Base-by-base conservation (phyloP, 2,797 vertebrate species). In the Gadopsis bispinosus region DNA sequence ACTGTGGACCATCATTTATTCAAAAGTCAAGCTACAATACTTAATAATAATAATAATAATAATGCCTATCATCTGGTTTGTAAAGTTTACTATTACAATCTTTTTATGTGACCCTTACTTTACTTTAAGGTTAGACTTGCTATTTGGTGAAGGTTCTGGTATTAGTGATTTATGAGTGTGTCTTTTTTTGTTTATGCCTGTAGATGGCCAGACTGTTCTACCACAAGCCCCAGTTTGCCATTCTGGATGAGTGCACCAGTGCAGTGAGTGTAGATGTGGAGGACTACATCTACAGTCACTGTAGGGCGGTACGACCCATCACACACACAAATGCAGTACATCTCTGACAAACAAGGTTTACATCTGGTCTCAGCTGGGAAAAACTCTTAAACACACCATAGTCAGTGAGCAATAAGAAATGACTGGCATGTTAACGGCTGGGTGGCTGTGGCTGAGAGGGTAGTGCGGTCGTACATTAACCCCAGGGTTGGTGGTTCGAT, bases 121-220 rank as follows among this genome's bases (percentile, higher is more conserved):
- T 33, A 37, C 43, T 51, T 35, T 1, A 22, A 20, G 13, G 29
- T 22, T 43, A 7, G 22, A 50, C 35, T 69, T 12, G 29, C 1
- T 37, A 1, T 37, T 20, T 54, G 20, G 19, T 29, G 7, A 16
- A 45, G 7, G 37, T 37, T 31, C 26, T 67, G 19, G 5, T 76
- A 3, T 29, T 43, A 4, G 26, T 4, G 2, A 1, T n/a, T 63
- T 9, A 41, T 53, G 9, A 56, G 5, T 51, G 33, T 68, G 10
- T 26, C 26, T 29, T 4, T 82, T 2, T 75, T 0, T 77, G 4
- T 89, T 53, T 71, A 4, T 83, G 7, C 14, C 81, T 89, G 16
- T 81, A 99, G 98, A 99, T 99, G 98, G 98, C 98, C 74, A 95
- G 98, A 69, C 91, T 99, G 6, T 99, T 99, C 93, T 99, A 99